Conservation (phyloP, 2,888 invertebrate genomes). For the Callosobruchus maculatus region DNA sequence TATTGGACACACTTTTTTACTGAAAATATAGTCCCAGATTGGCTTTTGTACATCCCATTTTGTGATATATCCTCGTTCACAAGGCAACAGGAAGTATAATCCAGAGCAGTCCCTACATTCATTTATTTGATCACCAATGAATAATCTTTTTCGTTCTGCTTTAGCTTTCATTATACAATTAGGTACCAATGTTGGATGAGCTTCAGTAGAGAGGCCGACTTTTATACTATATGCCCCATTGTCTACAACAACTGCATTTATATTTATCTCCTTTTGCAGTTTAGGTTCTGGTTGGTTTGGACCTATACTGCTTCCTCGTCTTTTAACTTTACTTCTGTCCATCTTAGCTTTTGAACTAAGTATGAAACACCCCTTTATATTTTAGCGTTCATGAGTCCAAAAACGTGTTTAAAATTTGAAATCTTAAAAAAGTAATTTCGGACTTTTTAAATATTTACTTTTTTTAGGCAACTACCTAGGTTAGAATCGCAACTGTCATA, state of each 20-base stretch:
- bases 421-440: too few species aligned
- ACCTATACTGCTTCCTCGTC: constrained; percentile 16
- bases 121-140: constrained; percentile 91
- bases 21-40: constrained; percentile 94
- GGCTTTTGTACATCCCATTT: constrained; percentile 97
- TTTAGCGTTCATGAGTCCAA: too few species aligned
- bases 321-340: constrained; percentile 14
- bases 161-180: constrained; percentile 99
- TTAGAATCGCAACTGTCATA: too few species aligned
- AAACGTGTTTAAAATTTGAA: too few species aligned
- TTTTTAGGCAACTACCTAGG: too few species aligned
- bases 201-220: constrained; percentile 71
- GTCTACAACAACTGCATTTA: constrained; percentile 53
- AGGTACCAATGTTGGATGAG: constrained; percentile 72
- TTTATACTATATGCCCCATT: constrained; percentile 88
- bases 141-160: constrained; percentile 88
- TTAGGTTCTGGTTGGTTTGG: constrained; percentile 4
- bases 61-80: constrained; percentile 90
- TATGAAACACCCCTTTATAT: background rate
- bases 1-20: constrained; percentile 78
- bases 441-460: too few species aligned
- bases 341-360: background rate
- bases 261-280: constrained; percentile 7
- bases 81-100: constrained; percentile 88
- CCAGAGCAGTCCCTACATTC: constrained; percentile 96